phyloP scores from a whole-genome alignment of 2,797 vertebrate genomes.

The Hybognathus amarus region DNA sequence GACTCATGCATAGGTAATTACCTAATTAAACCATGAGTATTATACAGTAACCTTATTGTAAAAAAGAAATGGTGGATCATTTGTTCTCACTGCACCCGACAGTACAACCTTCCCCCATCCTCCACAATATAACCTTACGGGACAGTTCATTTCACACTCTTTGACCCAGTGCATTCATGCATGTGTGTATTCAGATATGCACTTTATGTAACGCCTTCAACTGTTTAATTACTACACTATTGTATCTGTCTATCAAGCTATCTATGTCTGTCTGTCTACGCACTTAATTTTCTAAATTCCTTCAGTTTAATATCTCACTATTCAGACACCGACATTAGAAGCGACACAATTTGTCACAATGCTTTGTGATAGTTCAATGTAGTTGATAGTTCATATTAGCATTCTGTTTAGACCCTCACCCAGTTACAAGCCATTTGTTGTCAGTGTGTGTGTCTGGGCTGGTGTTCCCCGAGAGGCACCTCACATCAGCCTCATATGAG shows the following conservation, averaged over 20 bases:
- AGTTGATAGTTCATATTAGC: conserved; percentile 35
- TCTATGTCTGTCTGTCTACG: too few relatives aligned
- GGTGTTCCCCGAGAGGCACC: conserved; percentile 10
- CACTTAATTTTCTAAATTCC: conserved; percentile 8
- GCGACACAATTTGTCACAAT: not conserved
- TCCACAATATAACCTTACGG: not conserved
- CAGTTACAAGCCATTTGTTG: conserved; percentile 39
- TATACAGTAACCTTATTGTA: not conserved
- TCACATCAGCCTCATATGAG: conserved; percentile 35
- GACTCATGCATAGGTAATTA: not conserved
- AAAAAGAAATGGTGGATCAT: not conserved
- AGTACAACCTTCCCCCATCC: conserved; percentile 5
- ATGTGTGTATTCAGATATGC: not conserved
- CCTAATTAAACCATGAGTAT: not conserved
- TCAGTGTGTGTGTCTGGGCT: conserved; percentile 32
- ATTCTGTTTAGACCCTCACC: conserved; percentile 28
- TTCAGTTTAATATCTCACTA: conserved; percentile 3
- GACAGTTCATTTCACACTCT: conserved; percentile 4
- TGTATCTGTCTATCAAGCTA: not conserved
- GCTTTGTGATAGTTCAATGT: not conserved
- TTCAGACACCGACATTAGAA: not conserved
- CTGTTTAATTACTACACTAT: not conserved
- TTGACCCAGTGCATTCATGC: not conserved
- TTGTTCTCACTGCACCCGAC: not conserved
- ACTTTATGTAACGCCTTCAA: conserved; percentile 2